phyloP scores from a whole-genome alignment of 2,888 invertebrate species.

The Agriopis leucophaearia region DNA sequence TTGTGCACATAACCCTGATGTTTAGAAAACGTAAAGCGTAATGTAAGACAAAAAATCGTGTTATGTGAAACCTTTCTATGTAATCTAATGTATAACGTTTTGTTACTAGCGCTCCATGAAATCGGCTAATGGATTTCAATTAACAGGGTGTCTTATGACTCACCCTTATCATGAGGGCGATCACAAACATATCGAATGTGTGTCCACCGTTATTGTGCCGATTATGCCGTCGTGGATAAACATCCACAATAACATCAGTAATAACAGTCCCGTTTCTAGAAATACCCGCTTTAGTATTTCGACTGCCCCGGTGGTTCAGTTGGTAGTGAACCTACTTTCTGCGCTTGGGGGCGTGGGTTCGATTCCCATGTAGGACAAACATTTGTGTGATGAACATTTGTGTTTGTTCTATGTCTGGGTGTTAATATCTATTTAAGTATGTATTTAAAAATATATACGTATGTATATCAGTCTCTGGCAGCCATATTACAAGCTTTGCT shows the following conservation, averaged over 20 bases:
- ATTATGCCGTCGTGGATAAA: not conserved
- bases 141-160: conserved; percentile 1
- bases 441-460: too few relatives aligned
- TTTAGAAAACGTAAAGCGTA: not conserved
- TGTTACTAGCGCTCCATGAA: not conserved
- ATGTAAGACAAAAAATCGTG: not conserved
- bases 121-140: conserved; percentile 4
- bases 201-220: not conserved
- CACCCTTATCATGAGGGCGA: not conserved
- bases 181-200: not conserved
- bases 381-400: too few relatives aligned
- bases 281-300: too few relatives aligned
- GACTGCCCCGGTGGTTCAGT: too few relatives aligned
- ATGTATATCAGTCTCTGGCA: too few relatives aligned
- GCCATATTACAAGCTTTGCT: too few relatives aligned
- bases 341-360: too few relatives aligned
- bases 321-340: too few relatives aligned
- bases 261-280: too few relatives aligned
- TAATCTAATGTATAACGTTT: not conserved
- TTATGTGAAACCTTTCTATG: not conserved
- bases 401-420: too few relatives aligned
- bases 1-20: not conserved
- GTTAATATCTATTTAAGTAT: too few relatives aligned
- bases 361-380: too few relatives aligned
- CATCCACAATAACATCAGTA: not conserved